Evolutionary conservation across 37 sponge, comb jelly and placozoan genomes (phyloP), one percentile per base, ranked within the genome.

Genomic region (Theonella swinhoei): DNA sequence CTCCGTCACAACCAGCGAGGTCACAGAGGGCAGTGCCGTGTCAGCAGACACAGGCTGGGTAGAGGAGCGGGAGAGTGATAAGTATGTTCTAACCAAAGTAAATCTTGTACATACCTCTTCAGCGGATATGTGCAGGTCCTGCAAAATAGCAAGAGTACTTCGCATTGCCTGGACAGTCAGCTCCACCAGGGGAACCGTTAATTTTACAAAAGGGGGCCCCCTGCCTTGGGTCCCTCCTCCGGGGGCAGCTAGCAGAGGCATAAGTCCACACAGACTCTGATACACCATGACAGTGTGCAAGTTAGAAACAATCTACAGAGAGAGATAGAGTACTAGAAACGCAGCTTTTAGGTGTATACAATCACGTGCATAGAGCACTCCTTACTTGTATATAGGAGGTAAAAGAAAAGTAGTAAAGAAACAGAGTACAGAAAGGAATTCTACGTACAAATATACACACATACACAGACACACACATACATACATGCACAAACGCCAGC

Each of bases 211-310:
- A 4, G 71, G 62, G 32, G 34, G n/a, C 35, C 62, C 30, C 76
- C 64, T 83, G 26, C 24, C 38, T 28, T 8, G 7, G 54, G 37
- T 37, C 41, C 39, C 64, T 36, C 32, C 31, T 39, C 35, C 54
- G 42, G 29, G 58, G 5, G 62, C 3, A n/a, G 62, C 70, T 4
- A 87, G 87, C 38, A 75, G 76, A 9, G 80, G 78, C 33, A 66
- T 30, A 23, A 88, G 72, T n/a, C 77, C 76, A 61, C 61, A 63
- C 41, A 88, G 39, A 34, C 42, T 62, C 62, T 81, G 76, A 62
- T 88, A 82, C 31, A 63, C 62, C n/a, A 76, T 39, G 29, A 88
- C 43, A 9, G 88, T 88, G 3, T 72, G 77, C 9, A 88, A 33
- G 83, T 88, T 88, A 38, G 37, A n/a, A 3, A 67, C 54, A 47